These are phyloP conservation scores for Lasioglossum oenotherae DNA, from an alignment of 2,888 invertebrate species.

Conservation along the genomic window DNA sequence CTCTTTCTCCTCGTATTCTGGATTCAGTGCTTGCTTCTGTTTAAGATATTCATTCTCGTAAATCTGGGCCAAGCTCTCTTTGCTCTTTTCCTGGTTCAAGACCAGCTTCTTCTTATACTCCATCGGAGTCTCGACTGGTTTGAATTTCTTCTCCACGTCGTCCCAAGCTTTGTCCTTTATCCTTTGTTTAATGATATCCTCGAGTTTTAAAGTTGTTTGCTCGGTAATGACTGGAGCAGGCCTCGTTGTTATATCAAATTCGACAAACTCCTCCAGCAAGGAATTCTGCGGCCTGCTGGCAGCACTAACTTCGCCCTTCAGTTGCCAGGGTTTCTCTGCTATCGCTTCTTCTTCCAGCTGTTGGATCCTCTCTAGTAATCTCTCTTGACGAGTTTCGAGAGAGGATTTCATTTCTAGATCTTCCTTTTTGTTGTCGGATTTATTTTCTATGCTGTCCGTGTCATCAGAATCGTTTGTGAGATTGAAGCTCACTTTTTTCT, in stretches of 20 bases:
- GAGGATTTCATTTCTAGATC: slow-evolving; percentile 85
- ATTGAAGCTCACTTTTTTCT: slow-evolving; percentile 78
- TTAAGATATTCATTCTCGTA: slow-evolving; percentile 95
- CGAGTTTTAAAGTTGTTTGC: slow-evolving; percentile 93
- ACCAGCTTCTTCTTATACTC: slow-evolving; percentile 95
- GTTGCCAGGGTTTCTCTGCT: slow-evolving; percentile 96
- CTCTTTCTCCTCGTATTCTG: slow-evolving; percentile 86
- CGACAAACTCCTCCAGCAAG: slow-evolving; percentile 94
- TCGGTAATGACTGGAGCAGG: slow-evolving; percentile 97
- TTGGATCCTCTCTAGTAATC: slow-evolving; percentile 89
- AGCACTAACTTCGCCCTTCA: slow-evolving; percentile 95
- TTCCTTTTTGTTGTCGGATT: slow-evolving; percentile 50
- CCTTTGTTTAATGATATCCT: slow-evolving; percentile 95
- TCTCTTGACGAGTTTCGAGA: slow-evolving; percentile 91
- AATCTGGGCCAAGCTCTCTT: slow-evolving; percentile 95
- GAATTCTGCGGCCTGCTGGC: slow-evolving; percentile 95
- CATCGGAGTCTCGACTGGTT: slow-evolving; percentile 92
- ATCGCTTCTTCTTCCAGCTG: slow-evolving; percentile 90
- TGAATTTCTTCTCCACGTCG: slow-evolving; percentile 94
- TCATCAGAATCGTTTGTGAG: slow-evolving; percentile 79
- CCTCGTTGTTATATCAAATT: slow-evolving; percentile 93
- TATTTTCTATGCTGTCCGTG: slow-evolving; percentile 74
- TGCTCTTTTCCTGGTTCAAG: slow-evolving; percentile 97
- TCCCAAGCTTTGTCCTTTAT: slow-evolving; percentile 98
- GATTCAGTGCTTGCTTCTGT: slow-evolving; percentile 87